A percentile compares a stretch with the other conserved stretches of the same genome.
phyloP scores from a whole-genome alignment of 2,888 invertebrate species.

The Microplitis deprimator region DNA sequence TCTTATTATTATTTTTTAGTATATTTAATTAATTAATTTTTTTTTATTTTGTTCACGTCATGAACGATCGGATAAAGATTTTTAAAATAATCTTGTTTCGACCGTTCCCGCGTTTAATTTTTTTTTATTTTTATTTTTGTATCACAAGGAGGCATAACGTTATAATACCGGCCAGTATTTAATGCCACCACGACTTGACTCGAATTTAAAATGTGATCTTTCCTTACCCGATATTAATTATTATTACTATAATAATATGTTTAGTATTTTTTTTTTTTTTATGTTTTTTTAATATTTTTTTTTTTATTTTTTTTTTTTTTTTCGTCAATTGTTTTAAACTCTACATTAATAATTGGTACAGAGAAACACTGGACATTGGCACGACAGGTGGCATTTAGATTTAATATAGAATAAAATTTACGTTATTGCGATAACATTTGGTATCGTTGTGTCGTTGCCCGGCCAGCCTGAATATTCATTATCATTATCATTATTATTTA shows the following conservation, averaged over 20 bases:
- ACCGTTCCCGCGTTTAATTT: conserved; percentile 43
- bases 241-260: conserved; percentile 32
- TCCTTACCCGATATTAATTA: conserved; percentile 40
- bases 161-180: conserved; percentile 57
- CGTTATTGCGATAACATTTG: conserved; percentile 72
- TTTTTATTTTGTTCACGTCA: conserved; percentile 42
- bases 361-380: conserved; percentile 72
- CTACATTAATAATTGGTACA: conserved; percentile 71
- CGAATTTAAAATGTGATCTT: conserved; percentile 53
- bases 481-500: conserved; percentile 46
- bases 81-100: conserved; percentile 34
- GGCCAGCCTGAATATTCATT: conserved; percentile 59
- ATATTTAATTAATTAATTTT: conserved; percentile 23
- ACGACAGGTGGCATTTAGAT: conserved; percentile 72
- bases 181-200: conserved; percentile 58
- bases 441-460: conserved; percentile 71
- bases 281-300: conserved; percentile 38
- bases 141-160: conserved; percentile 56
- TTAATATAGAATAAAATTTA: conserved; percentile 72
- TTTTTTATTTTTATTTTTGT: conserved; percentile 36
- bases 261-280: conserved; percentile 38
- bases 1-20: conserved; percentile 37
- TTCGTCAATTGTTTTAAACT: conserved; percentile 58
- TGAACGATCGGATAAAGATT: conserved; percentile 34
- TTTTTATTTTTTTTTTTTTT: conserved; percentile 40